Evolutionary conservation across 2,113 vertebrate genomes (phyloP), one percentile per base, ranked within the genome.

Genomic region (Micronisus gabar): DNA sequence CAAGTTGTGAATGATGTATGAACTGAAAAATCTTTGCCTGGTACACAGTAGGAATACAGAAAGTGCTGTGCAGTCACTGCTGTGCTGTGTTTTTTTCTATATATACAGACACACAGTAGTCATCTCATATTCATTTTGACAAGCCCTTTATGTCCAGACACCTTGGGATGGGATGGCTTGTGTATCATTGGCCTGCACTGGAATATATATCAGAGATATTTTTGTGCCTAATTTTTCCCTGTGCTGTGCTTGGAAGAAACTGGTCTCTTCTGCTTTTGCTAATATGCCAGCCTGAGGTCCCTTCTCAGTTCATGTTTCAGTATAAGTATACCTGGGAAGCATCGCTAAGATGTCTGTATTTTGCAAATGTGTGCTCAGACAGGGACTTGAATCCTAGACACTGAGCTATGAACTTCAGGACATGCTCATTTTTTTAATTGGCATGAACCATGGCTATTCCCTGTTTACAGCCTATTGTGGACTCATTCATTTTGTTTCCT

Each of bases 1-100:
- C 95, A 97, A 97, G 97, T 98, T 98, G 97, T 98, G 98, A 98
- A 98, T 98, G 98, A 98, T 98, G 97, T 97, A 98, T 98, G 98
- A 98, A 98, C 94, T 95, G 93, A 97, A 98, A 98, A 97, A 96
- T 97, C 98, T 98, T 98, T 98, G 96, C 95, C 86, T 93, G 72
- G 73, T 96, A 93, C 98, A 97, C 97, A 98, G 97, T 98, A 96
- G 97, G 97, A 98, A 98, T 97, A 97, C 58, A 97, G 96, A 98
- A 93, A 98, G 80, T 75, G 66, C 95, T 97, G 95, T 88, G 90
- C 91, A 86, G 82, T 90, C 92, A 95, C 98, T 96, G 97, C 96
- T 97, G 96, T 76, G 96, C 93, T 96, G 4, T 88, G 84, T 52
- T 91, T 95, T 97, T 96, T 96, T 32, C 91, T 97, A 40, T 73